Base-by-base conservation (phyloP, 2,113 vertebrate species). In the Gymnorhina tibicen region DNA sequence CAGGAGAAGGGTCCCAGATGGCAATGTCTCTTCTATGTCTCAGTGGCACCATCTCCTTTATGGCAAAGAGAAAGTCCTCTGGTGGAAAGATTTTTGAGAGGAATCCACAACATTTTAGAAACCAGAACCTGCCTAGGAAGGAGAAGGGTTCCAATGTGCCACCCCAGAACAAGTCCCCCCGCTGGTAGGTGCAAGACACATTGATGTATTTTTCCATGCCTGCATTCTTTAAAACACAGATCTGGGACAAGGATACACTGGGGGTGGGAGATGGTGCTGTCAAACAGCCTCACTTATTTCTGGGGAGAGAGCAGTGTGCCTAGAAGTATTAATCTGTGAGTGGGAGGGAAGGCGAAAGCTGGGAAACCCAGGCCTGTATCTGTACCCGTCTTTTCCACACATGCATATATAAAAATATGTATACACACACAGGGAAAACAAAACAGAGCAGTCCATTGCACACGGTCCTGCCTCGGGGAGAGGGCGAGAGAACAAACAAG, bases 401-500 rank as follows among this genome's bases (percentile, higher is more conserved):
- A 77, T 7, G 35, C 85, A 63, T 73, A 28, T 49, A 92, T 63
- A 59, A 77, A 90, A 91, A 88, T 47, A 76, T 7, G 16, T 80
- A 68, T 55, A 81, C 30, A 75, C 16, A 82, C 13, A 62, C 0
- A 72, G 7, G 35, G 78, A 87, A 87, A 93, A 59, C 69, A 79
- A 78, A 94, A 17, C 62, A 81, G 44, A 92, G 56, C 39, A 91
- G 89, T 72, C 69, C 89, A 81, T 35, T 84, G 69, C 89, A 91
- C 72, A 41, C 0, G 0, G 16, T 68, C 35, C 39, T 92, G 24
- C 93, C 68, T 39, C 1, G 0, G 76, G 72, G 63, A 91, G 86
- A 62, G 46, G 37, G 69, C 0, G 6, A 92, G 68, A 68, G 64
- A 75, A 52, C 35, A 95, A 92, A 78, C 68, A 68, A 55, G 52